Evolutionary conservation across 2,797 vertebrate genomes (phyloP).

Genomic region (Clarias pachynema): DNA sequence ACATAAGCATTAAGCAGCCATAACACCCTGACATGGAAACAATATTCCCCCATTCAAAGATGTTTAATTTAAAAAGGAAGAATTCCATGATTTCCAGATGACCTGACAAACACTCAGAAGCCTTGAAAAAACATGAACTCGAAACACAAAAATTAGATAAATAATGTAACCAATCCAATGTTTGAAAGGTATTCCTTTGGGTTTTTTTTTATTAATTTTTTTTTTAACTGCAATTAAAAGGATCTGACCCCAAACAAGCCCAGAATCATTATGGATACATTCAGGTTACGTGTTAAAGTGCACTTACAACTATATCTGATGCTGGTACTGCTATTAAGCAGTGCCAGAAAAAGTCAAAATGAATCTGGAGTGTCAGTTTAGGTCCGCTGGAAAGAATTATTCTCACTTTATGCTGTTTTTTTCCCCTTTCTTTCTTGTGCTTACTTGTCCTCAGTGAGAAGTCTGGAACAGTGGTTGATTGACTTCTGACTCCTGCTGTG

Average conservation of each 20-base stretch:
- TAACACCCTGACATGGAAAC: no score
- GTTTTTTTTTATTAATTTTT: no score
- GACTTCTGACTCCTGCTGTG: constrained; percentile 55
- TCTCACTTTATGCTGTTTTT: background rate
- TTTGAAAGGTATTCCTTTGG: background rate
- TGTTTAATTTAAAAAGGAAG: no score
- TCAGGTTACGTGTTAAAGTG: background rate
- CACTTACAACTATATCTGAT: background rate
- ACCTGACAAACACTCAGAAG: background rate
- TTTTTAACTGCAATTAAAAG: background rate
- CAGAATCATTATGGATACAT: background rate
- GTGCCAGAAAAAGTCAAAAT: constrained; percentile 24
- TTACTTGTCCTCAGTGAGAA: constrained; percentile 39
- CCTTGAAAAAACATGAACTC: background rate
- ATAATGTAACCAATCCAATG: background rate
- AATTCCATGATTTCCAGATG: background rate
- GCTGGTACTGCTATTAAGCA: background rate
- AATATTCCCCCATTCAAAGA: no score
- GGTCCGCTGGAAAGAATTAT: constrained; percentile 29
- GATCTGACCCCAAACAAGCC: background rate
- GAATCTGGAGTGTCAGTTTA: constrained; percentile 11
- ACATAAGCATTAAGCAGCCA: no score
- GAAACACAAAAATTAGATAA: background rate
- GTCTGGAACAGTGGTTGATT: constrained; percentile 52
- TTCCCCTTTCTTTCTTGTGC: constrained; percentile 25